Conservation (phyloP, 2,113 vertebrate genomes). For the Oryzias celebensis region DNA sequence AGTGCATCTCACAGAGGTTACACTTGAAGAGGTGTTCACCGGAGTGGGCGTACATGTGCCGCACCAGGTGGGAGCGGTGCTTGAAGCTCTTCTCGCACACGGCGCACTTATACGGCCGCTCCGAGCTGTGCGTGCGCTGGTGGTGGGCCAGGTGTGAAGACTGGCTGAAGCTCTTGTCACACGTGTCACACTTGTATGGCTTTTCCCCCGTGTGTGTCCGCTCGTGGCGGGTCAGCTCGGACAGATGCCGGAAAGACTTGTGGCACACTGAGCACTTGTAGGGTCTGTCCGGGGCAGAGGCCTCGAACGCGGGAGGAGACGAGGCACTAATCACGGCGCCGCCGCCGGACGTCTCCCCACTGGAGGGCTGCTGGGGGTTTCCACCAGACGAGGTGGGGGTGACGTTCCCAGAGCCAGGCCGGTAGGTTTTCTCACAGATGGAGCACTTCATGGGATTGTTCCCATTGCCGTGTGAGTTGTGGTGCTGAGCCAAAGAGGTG, state of each 20-base stretch:
- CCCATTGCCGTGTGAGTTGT: conserved; percentile 86
- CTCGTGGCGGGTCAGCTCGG: conserved; percentile 91
- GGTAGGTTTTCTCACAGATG: conserved; percentile 96
- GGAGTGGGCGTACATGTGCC: conserved; percentile 95
- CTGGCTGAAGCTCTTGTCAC: conserved; percentile 97
- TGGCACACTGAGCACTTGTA: conserved; percentile 96
- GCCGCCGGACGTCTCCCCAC: conserved; percentile 70
- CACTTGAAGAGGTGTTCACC: conserved; percentile 96
- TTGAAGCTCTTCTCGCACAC: conserved; percentile 98
- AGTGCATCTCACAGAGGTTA: conserved; percentile 92
- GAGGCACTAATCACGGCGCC: conserved; percentile 72
- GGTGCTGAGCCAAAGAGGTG: conserved; percentile 91
- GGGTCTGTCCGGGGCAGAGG: conserved; percentile 81
- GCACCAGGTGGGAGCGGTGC: conserved; percentile 94
- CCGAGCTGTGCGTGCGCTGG: conserved; percentile 94
- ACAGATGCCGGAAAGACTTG: conserved; percentile 93
- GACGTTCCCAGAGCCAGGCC: conserved; percentile 76
- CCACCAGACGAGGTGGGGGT: conserved; percentile 62
- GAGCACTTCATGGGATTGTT: conserved; percentile 91
- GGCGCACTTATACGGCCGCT: conserved; percentile 93
- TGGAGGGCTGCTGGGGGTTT: conserved; percentile 78
- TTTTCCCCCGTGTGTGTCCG: conserved; percentile 94
- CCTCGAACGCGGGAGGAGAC: conserved; percentile 67
- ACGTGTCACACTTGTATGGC: conserved; percentile 94
- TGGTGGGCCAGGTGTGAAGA: conserved; percentile 95